Percentiles rank a stretch among this genome's conserved stretches.
Evolutionary conservation across 2,113 vertebrate species (phyloP).

Genomic region (Grammomys dolichurus): DNA sequence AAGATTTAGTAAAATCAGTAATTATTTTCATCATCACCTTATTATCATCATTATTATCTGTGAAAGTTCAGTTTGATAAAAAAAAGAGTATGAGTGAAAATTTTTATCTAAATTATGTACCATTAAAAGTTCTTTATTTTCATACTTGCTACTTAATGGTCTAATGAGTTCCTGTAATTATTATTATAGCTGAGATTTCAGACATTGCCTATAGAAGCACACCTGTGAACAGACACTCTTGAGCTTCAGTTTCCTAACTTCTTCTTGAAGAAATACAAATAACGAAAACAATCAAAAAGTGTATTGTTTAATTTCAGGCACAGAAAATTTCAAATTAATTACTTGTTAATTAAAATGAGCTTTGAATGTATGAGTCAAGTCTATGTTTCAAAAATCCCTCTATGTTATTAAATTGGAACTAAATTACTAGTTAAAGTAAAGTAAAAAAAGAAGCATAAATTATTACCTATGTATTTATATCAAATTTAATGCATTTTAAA

Average conservation of each 20-base stretch:
- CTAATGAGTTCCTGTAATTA: background rate
- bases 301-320: background rate
- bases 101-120: background rate
- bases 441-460: background rate
- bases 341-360: conserved; percentile 14
- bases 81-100: background rate
- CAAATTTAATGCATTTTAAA: background rate
- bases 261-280: background rate
- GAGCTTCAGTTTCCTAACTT: background rate
- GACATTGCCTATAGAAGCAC: background rate
- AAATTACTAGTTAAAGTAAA: background rate
- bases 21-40: background rate
- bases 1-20: background rate
- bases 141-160: background rate
- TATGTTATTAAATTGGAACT: background rate
- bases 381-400: background rate
- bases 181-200: background rate
- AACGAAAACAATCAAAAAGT: background rate
- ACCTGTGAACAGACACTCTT: background rate
- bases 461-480: background rate
- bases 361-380: conserved; percentile 36
- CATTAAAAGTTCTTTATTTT: background rate
- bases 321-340: background rate
- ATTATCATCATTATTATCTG: background rate
- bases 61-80: background rate